Percentiles rank a stretch among this genome's conserved stretches.
Evolutionary conservation across 30 jellyfish, hydroid and myxozoan species (phyloP).

Genomic region (Aurelia sp.): DNA sequence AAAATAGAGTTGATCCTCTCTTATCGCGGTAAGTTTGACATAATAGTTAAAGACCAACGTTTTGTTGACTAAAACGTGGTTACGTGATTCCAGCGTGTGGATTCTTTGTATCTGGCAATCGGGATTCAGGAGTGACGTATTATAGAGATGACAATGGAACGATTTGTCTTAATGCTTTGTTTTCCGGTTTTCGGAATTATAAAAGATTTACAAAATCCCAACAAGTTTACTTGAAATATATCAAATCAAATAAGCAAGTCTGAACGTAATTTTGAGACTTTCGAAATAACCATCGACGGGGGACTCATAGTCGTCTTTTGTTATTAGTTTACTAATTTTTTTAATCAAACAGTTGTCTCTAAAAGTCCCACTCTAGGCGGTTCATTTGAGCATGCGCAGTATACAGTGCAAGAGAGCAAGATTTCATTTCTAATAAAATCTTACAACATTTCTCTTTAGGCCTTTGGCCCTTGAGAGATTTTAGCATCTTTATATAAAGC

Average conservation of each 20-base stretch:
- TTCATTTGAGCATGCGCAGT: no score
- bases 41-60: constrained; percentile 1
- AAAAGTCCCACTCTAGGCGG: no score
- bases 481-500: no score
- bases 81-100: background rate
- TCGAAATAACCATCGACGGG: background rate
- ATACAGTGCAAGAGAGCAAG: no score
- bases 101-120: background rate
- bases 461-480: no score
- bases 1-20: background rate
- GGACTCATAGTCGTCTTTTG: no score
- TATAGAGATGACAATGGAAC: background rate
- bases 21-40: constrained; percentile 12
- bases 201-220: constrained; percentile 32
- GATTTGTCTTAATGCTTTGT: constrained; percentile 1
- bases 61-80: constrained; percentile 28
- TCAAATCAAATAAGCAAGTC: constrained; percentile 16
- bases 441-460: no score
- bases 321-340: no score
- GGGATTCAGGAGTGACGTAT: background rate
- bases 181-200: background rate
- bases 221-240: constrained; percentile 10
- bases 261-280: background rate
- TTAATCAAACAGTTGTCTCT: no score
- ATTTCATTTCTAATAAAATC: no score